Conservation (phyloP, 2,797 vertebrate genomes). For the Coendou prehensilis region DNA sequence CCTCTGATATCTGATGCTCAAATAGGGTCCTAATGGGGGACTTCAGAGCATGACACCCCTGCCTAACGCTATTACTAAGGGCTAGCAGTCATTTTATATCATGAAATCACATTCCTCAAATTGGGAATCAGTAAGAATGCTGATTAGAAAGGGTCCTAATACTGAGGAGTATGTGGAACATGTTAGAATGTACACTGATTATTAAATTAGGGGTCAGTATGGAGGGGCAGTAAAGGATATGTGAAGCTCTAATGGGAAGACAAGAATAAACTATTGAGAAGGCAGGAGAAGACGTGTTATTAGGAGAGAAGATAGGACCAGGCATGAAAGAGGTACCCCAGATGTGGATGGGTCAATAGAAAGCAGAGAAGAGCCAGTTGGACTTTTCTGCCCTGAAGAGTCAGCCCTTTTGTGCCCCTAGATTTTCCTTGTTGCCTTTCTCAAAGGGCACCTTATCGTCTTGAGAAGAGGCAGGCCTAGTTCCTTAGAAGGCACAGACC, state of each 20-base stretch:
- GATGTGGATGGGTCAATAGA: neutral
- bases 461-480: too few species aligned
- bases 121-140: neutral
- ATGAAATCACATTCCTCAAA: neutral
- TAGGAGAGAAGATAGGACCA: neutral
- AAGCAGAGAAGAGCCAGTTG: neutral
- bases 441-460: too few species aligned
- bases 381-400: neutral
- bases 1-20: neutral
- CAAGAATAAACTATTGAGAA: neutral
- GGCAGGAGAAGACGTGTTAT: neutral
- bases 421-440: neutral
- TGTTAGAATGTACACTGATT: neutral
- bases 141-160: neutral
- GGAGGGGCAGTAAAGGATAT: neutral
- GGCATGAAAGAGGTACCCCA: neutral
- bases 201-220: neutral
- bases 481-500: too few species aligned
- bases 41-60: neutral
- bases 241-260: neutral
- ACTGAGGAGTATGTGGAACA: neutral
- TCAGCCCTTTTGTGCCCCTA: neutral
- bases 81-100: too few species aligned
- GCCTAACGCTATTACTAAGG: neutral
- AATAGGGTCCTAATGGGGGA: neutral